These are phyloP conservation scores for Cryptops parisi DNA, from an alignment of 2,888 invertebrate species.

Conservation along the genomic window DNA sequence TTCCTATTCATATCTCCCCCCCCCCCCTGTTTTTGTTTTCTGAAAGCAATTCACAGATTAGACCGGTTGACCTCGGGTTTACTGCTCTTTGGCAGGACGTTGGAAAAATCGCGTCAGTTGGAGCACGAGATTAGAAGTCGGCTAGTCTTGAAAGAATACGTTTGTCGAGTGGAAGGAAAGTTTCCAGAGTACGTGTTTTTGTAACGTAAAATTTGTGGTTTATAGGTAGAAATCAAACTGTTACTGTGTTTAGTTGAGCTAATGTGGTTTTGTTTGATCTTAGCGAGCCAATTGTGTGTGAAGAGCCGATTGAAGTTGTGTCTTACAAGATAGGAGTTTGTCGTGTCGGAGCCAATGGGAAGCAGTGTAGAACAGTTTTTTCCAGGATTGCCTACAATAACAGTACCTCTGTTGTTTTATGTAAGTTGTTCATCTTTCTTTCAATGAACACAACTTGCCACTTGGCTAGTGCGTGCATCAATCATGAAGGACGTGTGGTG, in stretches of 20 bases:
- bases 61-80: constrained; percentile 94
- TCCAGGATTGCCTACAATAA: constrained; percentile 76
- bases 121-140: constrained; percentile 86
- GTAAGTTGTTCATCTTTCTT: too few relatives aligned
- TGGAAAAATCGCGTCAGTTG: constrained; percentile 85
- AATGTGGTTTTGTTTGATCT: constrained; percentile 18
- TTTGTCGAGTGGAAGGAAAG: constrained; percentile 84
- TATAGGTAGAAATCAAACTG: neutral
- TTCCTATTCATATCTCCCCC: too few relatives aligned
- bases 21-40: neutral
- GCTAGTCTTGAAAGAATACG: constrained; percentile 86
- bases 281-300: constrained; percentile 68
- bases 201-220: neutral
- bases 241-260: too few relatives aligned
- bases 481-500: too few relatives aligned
- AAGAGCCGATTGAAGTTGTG: constrained; percentile 81
- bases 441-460: too few relatives aligned
- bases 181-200: constrained; percentile 88
- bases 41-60: constrained; percentile 67
- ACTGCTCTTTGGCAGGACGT: constrained; percentile 80
- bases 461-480: too few relatives aligned
- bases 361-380: constrained; percentile 83
- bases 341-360: constrained; percentile 82
- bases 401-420: constrained; percentile 81
- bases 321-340: constrained; percentile 94